phyloP scores from a whole-genome alignment of 2,113 vertebrate genomes.

The Nothobranchius furzeri region DNA sequence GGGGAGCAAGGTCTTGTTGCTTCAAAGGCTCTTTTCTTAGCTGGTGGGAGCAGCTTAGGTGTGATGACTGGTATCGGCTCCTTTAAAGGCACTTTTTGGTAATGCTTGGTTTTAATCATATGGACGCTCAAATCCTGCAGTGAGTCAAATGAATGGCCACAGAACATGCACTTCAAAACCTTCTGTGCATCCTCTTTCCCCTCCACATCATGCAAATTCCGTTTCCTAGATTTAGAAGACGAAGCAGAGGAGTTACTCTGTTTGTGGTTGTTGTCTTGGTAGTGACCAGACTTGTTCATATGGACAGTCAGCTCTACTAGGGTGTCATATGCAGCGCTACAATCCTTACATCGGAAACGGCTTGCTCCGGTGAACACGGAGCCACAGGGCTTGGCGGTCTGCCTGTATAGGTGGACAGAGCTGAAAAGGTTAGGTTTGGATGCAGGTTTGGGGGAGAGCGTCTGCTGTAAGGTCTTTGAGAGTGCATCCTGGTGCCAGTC shows the following conservation, averaged over 20 bases:
- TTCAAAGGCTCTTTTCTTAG: slow-evolving; percentile 94
- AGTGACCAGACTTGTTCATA: slow-evolving; percentile 97
- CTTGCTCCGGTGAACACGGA: slow-evolving; percentile 95
- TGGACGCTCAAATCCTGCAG: slow-evolving; percentile 98
- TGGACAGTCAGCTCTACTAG: slow-evolving; percentile 95
- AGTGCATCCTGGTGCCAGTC: slow-evolving; percentile 98
- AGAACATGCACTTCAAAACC: slow-evolving; percentile 98
- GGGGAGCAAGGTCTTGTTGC: slow-evolving; percentile 92
- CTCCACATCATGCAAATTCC: slow-evolving; percentile 94
- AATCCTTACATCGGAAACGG: slow-evolving; percentile 94
- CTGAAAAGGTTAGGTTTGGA: slow-evolving; percentile 97
- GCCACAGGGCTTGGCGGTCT: slow-evolving; percentile 90
- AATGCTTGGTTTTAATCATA: slow-evolving; percentile 99
- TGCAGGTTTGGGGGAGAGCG: slow-evolving; percentile 83
- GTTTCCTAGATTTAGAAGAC: slow-evolving; percentile 92
- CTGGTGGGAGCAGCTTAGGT: slow-evolving; percentile 90
- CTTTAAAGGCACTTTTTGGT: slow-evolving; percentile 99
- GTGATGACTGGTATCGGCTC: slow-evolving; percentile 95
- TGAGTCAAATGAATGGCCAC: slow-evolving; percentile 97
- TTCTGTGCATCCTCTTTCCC: slow-evolving; percentile 96
- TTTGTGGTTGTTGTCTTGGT: slow-evolving; percentile 97
- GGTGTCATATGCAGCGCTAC: slow-evolving; percentile 95
- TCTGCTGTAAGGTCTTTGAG: slow-evolving; percentile 95
- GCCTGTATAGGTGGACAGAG: slow-evolving; percentile 93
- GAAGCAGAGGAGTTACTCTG: slow-evolving; percentile 87